Evolutionary conservation across 1,140 invertebrate genomes (phyloP), one percentile per base, ranked within the genome.

Genomic region (Philopotamus ludificatus): DNA sequence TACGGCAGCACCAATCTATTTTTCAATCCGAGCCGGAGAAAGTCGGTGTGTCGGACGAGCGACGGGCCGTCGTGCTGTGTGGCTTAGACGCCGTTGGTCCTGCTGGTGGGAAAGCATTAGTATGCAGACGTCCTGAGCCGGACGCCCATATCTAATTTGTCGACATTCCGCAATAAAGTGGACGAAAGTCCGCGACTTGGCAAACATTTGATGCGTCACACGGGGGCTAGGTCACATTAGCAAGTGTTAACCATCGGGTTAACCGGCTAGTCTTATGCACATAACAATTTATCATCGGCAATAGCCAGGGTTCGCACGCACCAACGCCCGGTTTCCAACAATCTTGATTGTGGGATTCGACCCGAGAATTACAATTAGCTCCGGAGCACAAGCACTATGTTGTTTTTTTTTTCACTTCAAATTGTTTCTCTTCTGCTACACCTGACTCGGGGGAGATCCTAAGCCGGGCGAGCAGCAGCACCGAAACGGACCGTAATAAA

Each of bases 311-410:
- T 47, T 47, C 44, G 44, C 44, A 47, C 44, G 44, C 44, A 47
- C 44, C 44, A 16, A 47, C 44, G 15, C 44, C 44, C 44, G 44
- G 7, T 47, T 47, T 16, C 44, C 44, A 47, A 47, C 44, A 47
- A 47, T 47, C 44, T 47, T 47, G 44, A 47, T 47, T 47, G 44
- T 16, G 44, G 44, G 44, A 47, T 47, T 47, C 44, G 44, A 47
- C 4, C 44, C 44, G 44, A 47, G 44, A 47, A 47, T 47, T 47
- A 47, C 44, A 47, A 47, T 47, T 47, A 47, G 44, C 44, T 47
- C 44, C 15, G n/a, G n/a, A n/a, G n/a, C 10, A 16, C 44, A 47
- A 4, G 3, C 44, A 47, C 44, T 16, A 15, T 7, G 44, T 16
- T 16, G 18, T 20, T 20, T 47, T 47, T 47, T n/a, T n/a, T n/a